These are phyloP conservation scores for Unio pictorum DNA, from an alignment of 2,888 invertebrate genomes.

Conservation along the genomic window DNA sequence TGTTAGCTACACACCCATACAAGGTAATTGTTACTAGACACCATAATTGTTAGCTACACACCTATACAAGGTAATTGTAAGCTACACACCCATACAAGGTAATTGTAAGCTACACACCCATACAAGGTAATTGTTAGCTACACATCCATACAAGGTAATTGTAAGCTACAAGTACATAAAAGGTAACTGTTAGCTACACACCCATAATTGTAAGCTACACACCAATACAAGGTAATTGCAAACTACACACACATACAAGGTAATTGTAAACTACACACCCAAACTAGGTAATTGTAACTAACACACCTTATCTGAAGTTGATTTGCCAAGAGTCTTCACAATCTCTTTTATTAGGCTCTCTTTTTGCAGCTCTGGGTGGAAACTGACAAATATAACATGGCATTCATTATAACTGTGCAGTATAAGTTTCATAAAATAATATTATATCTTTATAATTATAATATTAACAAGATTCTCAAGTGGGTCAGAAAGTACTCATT, in stretches of 20 bases:
- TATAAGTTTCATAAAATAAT: no score
- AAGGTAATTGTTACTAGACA: background rate
- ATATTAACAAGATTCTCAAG: no score
- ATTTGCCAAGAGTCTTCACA: conserved; percentile 26
- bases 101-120: no score
- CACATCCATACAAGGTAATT: background rate
- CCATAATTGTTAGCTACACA: conserved; percentile 3
- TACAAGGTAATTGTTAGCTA: background rate
- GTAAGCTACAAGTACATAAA: conserved; percentile 13
- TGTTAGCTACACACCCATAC: no score
- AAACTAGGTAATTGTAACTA: no score
- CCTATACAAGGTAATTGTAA: conserved; percentile 12
- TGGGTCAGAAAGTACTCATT: no score
- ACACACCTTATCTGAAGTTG: conserved; percentile 35
- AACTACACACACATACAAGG: background rate
- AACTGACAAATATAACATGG: conserved; percentile 11
- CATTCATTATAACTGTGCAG: background rate
- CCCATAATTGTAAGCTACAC: background rate
- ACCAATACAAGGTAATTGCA: background rate
- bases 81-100: no score
- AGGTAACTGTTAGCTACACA: background rate
- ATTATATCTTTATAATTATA: no score
- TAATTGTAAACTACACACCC: no score
- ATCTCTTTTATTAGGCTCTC: conserved; percentile 33
- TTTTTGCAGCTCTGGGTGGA: conserved; percentile 32